Percentiles rank a stretch among this genome's conserved stretches.
Conservation (phyloP, 2,797 vertebrate genomes). For the Xyrichtys novacula region DNA sequence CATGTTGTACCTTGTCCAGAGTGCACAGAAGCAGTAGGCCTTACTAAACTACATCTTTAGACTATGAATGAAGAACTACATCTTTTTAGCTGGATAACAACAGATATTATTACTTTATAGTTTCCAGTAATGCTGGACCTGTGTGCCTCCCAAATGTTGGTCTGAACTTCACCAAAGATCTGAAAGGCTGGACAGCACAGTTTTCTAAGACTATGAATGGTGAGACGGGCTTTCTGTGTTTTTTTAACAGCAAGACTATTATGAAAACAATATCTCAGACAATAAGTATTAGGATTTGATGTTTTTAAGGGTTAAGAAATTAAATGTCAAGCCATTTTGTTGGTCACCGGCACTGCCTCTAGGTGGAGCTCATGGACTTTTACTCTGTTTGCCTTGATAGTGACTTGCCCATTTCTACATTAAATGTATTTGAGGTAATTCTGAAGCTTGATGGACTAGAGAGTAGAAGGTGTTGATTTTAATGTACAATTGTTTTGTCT, state of each 20-base stretch:
- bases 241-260: not conserved
- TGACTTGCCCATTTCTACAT: not conserved
- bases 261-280: not conserved
- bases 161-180: constrained; percentile 71
- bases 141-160: constrained; percentile 89
- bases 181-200: constrained; percentile 85
- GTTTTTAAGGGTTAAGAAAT: not conserved
- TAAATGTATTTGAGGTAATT: not conserved
- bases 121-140: constrained; percentile 65
- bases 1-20: not conserved
- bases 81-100: not conserved
- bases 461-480: not conserved
- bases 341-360: constrained; percentile 7
- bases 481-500: not conserved
- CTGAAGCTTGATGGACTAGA: not conserved
- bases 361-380: constrained; percentile 20
- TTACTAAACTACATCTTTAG: not conserved
- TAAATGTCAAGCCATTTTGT: not conserved
- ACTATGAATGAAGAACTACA: no score
- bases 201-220: constrained; percentile 53
- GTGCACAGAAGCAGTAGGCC: not conserved
- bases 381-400: not conserved
- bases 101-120: constrained; percentile 1
- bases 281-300: not conserved
- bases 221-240: constrained; percentile 20